Percentiles rank a stretch among this genome's conserved stretches.
Evolutionary conservation across 1,140 invertebrate genomes (phyloP).

Genomic region (Lepidurus apus): DNA sequence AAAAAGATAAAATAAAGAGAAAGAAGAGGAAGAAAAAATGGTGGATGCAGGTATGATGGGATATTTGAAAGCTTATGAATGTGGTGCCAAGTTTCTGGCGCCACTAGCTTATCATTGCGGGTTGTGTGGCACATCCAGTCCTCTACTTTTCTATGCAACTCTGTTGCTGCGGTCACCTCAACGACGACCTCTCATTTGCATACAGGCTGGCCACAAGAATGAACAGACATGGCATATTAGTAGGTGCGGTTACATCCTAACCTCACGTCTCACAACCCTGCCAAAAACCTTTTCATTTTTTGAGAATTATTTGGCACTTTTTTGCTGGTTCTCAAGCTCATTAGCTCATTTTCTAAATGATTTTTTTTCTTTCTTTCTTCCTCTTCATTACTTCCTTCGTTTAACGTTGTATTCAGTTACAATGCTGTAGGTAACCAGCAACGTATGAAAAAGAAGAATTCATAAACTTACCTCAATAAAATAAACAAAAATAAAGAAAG

Average conservation of each 20-base stretch:
- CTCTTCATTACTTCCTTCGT: no score
- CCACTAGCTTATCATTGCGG: conserved; percentile 12
- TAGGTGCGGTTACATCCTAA: not conserved
- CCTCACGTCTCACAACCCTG: not conserved
- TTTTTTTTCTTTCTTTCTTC: no score
- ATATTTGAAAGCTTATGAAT: conserved; percentile 8
- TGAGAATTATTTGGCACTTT: not conserved
- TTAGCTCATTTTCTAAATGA: no score
- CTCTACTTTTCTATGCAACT: not conserved
- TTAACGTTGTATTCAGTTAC: no score
- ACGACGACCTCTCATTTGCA: conserved; percentile 17
- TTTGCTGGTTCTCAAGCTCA: not conserved
- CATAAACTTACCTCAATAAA: no score
- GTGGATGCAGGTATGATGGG: not conserved
- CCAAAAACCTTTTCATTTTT: not conserved
- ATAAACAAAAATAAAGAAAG: no score
- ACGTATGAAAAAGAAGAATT: no score
- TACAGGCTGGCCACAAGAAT: conserved; percentile 17
- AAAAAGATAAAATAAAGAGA: not conserved
- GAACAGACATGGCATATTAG: conserved; percentile 22
- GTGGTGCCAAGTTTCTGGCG: conserved; percentile 16
- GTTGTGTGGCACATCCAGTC: not conserved
- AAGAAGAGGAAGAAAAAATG: not conserved
- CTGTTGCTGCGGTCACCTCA: conserved; percentile 17
- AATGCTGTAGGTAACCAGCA: no score